A percentile compares a stretch with the other conserved stretches of the same genome.
These are phyloP conservation scores for Actenoides hombroni DNA, from an alignment of 2,113 vertebrate species.

Conservation along the genomic window DNA sequence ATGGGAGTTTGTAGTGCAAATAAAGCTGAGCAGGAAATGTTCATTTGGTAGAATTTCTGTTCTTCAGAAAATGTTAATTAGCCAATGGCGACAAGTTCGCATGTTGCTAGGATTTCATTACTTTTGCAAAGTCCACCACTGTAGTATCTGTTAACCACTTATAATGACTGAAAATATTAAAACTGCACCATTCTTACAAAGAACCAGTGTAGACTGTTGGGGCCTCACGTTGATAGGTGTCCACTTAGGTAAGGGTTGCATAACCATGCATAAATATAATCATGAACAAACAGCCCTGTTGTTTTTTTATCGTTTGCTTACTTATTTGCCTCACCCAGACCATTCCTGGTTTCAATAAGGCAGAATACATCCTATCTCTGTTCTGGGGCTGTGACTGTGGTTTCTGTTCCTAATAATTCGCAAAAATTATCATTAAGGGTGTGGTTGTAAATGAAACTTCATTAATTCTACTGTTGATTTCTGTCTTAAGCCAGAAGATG, in stretches of 20 bases:
- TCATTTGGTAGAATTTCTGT: not conserved
- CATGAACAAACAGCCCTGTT: not conserved
- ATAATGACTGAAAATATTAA: not conserved
- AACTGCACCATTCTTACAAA: not conserved
- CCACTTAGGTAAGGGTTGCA: not conserved
- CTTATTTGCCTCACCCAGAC: not conserved
- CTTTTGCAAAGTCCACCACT: not conserved
- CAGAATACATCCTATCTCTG: not conserved
- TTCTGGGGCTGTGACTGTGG: not conserved
- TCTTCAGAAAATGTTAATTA: not conserved
- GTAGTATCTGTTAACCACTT: not conserved
- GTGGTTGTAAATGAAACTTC: not conserved
- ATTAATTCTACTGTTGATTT: not conserved
- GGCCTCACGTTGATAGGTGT: not conserved
- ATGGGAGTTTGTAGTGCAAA: not conserved
- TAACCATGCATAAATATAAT: not conserved
- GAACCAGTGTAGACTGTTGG: not conserved
- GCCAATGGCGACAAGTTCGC: not conserved
- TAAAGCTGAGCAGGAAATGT: not conserved
- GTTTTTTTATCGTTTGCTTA: not conserved
- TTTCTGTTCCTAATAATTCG: not conserved
- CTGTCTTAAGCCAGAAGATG: slow-evolving; percentile 88
- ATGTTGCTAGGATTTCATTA: not conserved
- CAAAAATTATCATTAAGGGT: not conserved
- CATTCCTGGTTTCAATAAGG: not conserved